Conservation (phyloP, 2,888 invertebrate genomes). For the Synanthedon myopaeformis region DNA sequence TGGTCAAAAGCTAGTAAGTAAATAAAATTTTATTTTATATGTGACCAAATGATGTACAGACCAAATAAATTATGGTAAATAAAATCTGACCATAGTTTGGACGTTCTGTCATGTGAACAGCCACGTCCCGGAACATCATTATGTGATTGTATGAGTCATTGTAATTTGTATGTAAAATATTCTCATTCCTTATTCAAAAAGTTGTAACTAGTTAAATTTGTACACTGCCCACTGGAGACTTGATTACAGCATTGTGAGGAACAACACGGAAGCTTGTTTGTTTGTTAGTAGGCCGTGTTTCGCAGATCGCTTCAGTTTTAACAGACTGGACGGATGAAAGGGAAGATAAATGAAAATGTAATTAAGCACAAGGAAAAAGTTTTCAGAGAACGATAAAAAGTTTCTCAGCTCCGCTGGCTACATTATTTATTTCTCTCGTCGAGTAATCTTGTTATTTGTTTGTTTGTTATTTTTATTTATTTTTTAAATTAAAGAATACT, state of each 20-base stretch:
- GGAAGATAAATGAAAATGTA: slow-evolving; percentile 62
- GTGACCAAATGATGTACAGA: no score
- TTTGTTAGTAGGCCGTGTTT: slow-evolving; percentile 23
- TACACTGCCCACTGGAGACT: neutral
- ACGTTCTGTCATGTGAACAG: no score
- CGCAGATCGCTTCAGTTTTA: slow-evolving; percentile 15
- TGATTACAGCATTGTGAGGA: slow-evolving; percentile 1
- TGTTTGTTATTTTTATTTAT: slow-evolving; percentile 24
- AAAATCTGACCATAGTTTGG: no score
- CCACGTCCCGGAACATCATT: no score
- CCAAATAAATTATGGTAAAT: no score
- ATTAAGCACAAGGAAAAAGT: slow-evolving; percentile 57
- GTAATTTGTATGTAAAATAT: neutral
- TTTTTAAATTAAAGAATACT: slow-evolving; percentile 11
- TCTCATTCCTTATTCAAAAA: neutral
- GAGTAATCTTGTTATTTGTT: slow-evolving; percentile 45
- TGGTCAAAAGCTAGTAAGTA: no score
- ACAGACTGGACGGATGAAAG: slow-evolving; percentile 30
- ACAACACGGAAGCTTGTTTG: slow-evolving; percentile 9
- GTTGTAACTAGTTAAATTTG: slow-evolving; percentile 1
- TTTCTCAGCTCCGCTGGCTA: slow-evolving; percentile 34
- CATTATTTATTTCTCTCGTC: slow-evolving; percentile 49
- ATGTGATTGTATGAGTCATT: neutral
- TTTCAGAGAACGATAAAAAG: slow-evolving; percentile 52
- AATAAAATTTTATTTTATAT: no score